These are phyloP conservation scores for Microcebus ravelobensis DNA, from an alignment of 2,113 vertebrate genomes.

Conservation along the genomic window DNA sequence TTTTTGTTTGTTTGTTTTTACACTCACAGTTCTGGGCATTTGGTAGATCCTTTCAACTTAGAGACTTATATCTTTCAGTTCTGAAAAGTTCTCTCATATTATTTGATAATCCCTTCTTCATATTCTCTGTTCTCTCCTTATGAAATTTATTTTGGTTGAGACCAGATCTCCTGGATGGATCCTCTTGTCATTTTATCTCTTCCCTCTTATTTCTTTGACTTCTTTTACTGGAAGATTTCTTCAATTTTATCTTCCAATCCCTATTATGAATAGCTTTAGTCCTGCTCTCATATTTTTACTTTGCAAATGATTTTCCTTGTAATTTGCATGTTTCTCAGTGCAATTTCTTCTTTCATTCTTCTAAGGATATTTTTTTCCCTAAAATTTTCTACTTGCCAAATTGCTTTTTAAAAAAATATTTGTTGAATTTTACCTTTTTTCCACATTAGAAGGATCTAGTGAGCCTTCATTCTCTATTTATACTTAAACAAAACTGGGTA, in stretches of 20 bases:
- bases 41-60: not conserved
- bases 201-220: not conserved
- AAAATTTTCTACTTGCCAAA: not conserved
- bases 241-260: not conserved
- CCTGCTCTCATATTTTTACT: not conserved
- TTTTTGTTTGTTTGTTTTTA: not conserved
- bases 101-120: not conserved
- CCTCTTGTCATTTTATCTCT: not conserved
- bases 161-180: not conserved
- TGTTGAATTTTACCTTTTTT: not conserved
- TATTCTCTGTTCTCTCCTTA: not conserved
- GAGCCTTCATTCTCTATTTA: not conserved
- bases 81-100: not conserved
- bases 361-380: not conserved
- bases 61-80: not conserved
- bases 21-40: not conserved
- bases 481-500: not conserved
- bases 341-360: not conserved
- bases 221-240: not conserved
- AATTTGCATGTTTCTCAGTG: not conserved
- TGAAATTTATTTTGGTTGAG: slow-evolving; percentile 8
- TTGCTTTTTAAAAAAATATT: not conserved
- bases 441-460: not conserved
- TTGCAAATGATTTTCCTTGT: not conserved
- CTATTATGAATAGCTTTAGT: not conserved